Base-by-base conservation (phyloP, 2,888 invertebrate species). In the Agriopis aurantiaria region DNA sequence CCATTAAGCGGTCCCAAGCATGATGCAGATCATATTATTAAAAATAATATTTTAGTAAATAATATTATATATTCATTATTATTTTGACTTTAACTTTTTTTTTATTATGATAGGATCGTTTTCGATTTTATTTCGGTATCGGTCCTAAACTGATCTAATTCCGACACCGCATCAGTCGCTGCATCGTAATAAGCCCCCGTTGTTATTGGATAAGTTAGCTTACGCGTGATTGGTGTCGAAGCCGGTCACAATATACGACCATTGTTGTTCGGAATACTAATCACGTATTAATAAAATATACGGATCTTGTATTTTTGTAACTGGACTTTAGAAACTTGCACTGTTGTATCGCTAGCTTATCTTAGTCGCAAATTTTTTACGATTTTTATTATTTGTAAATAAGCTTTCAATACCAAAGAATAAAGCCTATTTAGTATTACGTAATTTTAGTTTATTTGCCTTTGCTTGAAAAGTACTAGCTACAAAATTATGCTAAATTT, bases 141-240 rank as follows among this genome's bases (percentile, higher is more conserved):
- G 10, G 12, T 59, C 9, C n/a, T 2, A 14, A 14, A 11, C 49
- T 40, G 5, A 41, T 51, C 14, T 11, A 41, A 41, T 49, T 14
- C 23, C 41, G 52, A 51, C 41, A 9, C 51, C 9, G 23, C 17
- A 23, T 51, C 43, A 12, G 12, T 52, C 6, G 8, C 17, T 7
- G 14, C 17, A 10, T 70, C 83, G 76, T 80, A 88, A 89, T 90
- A 90, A 41, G 23, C 68, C 78, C 76, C 57, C 65, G 58, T 59
- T 78, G 85, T 90, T 91, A 91, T 91, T 91, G 90, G 88, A 87
- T 90, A 91, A 90, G 88, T 91, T 91, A 85, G 87, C 87, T 87
- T 87, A 86, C 87, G 85, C 84, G 85, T 91, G 91, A 91, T 91
- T 91, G 91, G 89, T 88, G 89, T 83, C 80, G 80, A 82, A 86